These are phyloP conservation scores for Uloborus diversus DNA, from an alignment of 1,140 invertebrate species.

Conservation along the genomic window DNA sequence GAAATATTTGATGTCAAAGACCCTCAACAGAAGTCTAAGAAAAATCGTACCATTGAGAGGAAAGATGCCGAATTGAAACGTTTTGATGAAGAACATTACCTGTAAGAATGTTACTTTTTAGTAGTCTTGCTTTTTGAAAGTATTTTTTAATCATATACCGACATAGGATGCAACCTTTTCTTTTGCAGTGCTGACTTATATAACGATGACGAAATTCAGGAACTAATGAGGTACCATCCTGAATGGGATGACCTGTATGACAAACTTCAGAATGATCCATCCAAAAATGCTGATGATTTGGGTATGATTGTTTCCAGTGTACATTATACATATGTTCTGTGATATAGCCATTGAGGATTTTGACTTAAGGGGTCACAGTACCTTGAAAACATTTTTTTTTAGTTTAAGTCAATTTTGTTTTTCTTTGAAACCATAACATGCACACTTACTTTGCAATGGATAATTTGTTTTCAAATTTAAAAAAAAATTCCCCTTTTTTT, in stretches of 20 bases:
- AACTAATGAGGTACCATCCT: conserved; percentile 27
- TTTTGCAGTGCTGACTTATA: conserved; percentile 49
- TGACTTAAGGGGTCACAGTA: no score
- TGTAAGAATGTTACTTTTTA: conserved; percentile 66
- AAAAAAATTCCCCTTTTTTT: no score
- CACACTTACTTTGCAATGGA: no score
- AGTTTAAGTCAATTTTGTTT: no score
- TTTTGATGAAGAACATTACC: conserved; percentile 84
- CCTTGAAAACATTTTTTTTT: no score
- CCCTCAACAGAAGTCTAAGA: conserved; percentile 72
- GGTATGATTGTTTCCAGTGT: neutral
- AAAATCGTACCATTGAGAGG: conserved; percentile 71
- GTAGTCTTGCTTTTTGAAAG: neutral
- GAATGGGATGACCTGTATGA: conserved; percentile 25
- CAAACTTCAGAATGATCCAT: neutral
- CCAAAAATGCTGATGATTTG: neutral
- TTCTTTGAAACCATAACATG: no score
- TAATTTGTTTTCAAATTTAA: no score
- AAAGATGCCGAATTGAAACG: conserved; percentile 73
- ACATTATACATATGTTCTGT: no score
- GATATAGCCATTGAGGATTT: no score
- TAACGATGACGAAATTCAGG: conserved; percentile 35
- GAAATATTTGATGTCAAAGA: conserved; percentile 72
- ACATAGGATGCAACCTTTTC: neutral
- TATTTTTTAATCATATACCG: neutral